phyloP scores from a whole-genome alignment of 2,113 vertebrate genomes.

The Lethenteron camtschaticum region DNA sequence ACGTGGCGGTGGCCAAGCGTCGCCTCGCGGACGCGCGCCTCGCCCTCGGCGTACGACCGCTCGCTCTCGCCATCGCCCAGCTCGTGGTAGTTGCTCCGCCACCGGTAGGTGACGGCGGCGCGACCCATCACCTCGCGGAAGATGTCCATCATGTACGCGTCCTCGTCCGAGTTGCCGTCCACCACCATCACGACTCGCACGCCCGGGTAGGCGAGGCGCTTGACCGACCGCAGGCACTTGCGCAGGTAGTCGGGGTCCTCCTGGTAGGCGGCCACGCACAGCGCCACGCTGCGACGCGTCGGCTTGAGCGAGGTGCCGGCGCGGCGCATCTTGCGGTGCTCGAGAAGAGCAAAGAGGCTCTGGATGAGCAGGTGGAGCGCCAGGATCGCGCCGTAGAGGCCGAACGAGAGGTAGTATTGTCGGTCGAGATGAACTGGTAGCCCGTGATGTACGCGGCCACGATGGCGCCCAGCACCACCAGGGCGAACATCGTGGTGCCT shows the following conservation, averaged over 20 bases:
- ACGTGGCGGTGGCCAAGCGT: conserved; percentile 46
- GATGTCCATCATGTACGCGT: conserved; percentile 91
- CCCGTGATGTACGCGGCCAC: conserved; percentile 80
- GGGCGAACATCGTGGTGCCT: conserved; percentile 70
- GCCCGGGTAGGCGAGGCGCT: conserved; percentile 57
- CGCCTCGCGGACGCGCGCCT: conserved; percentile 27
- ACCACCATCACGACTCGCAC: conserved; percentile 91
- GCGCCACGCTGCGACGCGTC: conserved; percentile 34
- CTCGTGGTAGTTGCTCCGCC: conserved; percentile 71
- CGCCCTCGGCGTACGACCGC: conserved; percentile 22
- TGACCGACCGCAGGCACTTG: conserved; percentile 64
- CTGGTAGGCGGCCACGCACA: conserved; percentile 85
- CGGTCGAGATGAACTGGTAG: conserved; percentile 94
- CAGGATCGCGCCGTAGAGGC: conserved; percentile 81
- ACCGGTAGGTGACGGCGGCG: conserved; percentile 39
- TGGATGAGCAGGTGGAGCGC: conserved; percentile 77
- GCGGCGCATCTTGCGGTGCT: conserved; percentile 59
- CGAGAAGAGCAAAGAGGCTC: conserved; percentile 85
- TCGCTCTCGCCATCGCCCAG: conserved; percentile 29
- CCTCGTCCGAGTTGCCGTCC: conserved; percentile 66
- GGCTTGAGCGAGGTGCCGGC: conserved; percentile 25
- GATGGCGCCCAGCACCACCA: conserved; percentile 73
- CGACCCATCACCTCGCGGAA: conserved; percentile 75
- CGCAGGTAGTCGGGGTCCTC: conserved; percentile 84
- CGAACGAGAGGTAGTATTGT: conserved; percentile 95